Conservation (phyloP, 2,113 vertebrate genomes). For the Octodon degus region DNA sequence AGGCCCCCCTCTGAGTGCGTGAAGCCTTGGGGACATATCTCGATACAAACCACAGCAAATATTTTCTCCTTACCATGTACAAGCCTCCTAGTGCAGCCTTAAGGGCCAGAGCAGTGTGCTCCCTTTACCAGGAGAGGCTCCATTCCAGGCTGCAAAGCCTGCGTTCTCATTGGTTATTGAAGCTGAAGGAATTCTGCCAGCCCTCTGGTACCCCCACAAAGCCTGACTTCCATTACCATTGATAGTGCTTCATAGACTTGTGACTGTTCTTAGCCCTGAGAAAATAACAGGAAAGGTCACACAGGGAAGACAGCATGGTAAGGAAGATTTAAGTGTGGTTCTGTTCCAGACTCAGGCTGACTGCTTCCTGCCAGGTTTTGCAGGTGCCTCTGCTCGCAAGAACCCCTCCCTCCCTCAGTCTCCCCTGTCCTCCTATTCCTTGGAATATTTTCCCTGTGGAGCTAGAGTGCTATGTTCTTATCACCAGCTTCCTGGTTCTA, state of each 20-base stretch:
- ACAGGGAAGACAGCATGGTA: fast-evolving
- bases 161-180: background rate
- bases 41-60: background rate
- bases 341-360: fast-evolving
- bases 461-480: background rate
- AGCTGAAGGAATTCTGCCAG: background rate
- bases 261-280: background rate
- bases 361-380: background rate
- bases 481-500: background rate
- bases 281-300: background rate
- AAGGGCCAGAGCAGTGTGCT: background rate
- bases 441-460: background rate
- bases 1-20: background rate
- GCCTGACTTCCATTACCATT: background rate
- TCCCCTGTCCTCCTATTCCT: background rate
- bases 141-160: fast-evolving
- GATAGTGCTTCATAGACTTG: background rate
- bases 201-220: background rate
- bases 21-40: background rate
- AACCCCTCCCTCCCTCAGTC: background rate
- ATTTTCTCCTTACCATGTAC: background rate
- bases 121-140: background rate
- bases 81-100: background rate
- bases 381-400: background rate
- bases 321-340: background rate